phyloP scores from a whole-genome alignment of 2,888 invertebrate genomes.

The Dexiosoma caninum region DNA sequence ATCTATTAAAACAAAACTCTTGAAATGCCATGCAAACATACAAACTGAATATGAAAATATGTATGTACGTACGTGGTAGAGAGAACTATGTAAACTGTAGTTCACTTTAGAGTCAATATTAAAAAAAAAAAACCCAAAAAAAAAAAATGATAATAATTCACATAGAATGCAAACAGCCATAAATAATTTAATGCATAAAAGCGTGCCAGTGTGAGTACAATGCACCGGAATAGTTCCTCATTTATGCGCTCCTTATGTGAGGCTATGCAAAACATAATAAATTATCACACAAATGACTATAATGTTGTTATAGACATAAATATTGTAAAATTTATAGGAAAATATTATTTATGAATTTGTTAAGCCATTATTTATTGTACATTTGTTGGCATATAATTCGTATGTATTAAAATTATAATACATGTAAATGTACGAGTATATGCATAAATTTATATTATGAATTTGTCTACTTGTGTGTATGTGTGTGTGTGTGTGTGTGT shows the following conservation, averaged over 20 bases:
- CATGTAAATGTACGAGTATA: background rate
- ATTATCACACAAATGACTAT: conserved; percentile 63
- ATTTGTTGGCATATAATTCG: background rate
- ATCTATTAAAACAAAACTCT: conserved; percentile 58
- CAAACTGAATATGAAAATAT: background rate
- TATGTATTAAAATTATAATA: conserved; percentile 15
- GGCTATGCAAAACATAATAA: conserved; percentile 60
- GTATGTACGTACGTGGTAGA: background rate
- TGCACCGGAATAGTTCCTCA: conserved; percentile 18
- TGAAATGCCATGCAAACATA: background rate
- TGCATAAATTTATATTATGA: background rate
- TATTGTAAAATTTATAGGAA: conserved; percentile 63
- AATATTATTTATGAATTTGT: conserved; percentile 64
- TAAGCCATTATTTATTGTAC: conserved; percentile 61
- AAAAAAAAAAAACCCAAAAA: too few relatives aligned
- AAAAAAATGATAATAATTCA: too few relatives aligned
- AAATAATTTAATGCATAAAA: conserved; percentile 41
- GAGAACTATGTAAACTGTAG: background rate
- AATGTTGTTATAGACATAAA: conserved; percentile 63
- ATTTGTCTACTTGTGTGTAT: conserved; percentile 4
- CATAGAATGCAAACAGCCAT: conserved; percentile 38
- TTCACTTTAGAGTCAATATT: conserved; percentile 30
- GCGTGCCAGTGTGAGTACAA: background rate
- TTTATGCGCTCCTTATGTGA: conserved; percentile 4
- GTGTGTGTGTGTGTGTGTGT: conserved; percentile 7